A percentile compares a stretch with the other conserved stretches of the same genome.
Evolutionary conservation across 2,113 vertebrate species (phyloP).

Genomic region (Zootoca vivipara): DNA sequence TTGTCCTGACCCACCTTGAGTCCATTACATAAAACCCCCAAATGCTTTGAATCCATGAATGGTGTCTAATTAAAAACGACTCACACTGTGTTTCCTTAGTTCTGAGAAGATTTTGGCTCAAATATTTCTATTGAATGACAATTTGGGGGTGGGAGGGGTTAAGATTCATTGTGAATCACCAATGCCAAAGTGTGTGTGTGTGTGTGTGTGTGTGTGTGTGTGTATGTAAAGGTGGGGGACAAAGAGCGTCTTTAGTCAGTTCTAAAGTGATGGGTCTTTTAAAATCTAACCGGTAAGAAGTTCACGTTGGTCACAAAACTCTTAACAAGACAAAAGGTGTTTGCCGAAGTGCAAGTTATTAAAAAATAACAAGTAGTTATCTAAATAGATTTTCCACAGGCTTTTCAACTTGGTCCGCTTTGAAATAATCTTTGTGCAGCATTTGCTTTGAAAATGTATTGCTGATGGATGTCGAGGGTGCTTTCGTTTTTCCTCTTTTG

Average conservation of each 20-base stretch:
- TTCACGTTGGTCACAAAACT: not conserved
- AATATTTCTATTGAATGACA: not conserved
- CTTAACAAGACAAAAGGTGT: slow-evolving; percentile 20
- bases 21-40: not conserved
- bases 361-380: not conserved
- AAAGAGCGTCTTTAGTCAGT: not conserved
- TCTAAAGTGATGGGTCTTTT: not conserved
- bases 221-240: not conserved
- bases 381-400: not conserved
- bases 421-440: slow-evolving; percentile 14
- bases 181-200: not conserved
- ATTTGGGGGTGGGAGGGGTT: not conserved
- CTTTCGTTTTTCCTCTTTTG: not conserved
- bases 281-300: not conserved
- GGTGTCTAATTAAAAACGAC: not conserved
- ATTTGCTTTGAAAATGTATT: slow-evolving; percentile 5
- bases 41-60: not conserved
- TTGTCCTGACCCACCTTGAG: not conserved
- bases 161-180: not conserved
- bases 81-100: not conserved
- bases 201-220: no score
- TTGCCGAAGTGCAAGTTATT: not conserved
- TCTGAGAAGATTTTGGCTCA: not conserved
- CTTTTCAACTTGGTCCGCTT: slow-evolving; percentile 24
- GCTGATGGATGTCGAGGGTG: not conserved